Evolutionary conservation across 2,113 vertebrate genomes (phyloP).

Genomic region (Scatophagus argus): DNA sequence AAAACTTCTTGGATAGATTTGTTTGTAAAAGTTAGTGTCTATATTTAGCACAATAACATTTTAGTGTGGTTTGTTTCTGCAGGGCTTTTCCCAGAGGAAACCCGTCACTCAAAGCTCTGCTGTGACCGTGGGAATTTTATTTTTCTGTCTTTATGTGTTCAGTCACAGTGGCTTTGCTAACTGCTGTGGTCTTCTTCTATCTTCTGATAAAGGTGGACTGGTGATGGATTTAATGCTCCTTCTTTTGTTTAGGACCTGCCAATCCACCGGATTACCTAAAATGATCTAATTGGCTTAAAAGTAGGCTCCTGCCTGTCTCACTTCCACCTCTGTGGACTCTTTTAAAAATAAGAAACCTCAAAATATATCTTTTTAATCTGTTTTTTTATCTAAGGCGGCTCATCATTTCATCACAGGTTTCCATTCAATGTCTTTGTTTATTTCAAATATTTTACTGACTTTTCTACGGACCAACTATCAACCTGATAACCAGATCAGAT

Average conservation of each 20-base stretch:
- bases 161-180: not conserved
- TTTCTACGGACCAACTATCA: not conserved
- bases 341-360: too few species aligned
- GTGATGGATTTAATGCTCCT: not conserved
- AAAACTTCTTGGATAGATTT: not conserved
- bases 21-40: conserved; percentile 6
- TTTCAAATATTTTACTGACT: not conserved
- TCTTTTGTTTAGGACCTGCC: not conserved
- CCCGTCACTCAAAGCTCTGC: conserved; percentile 23
- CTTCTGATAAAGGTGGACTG: not conserved
- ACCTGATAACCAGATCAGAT: too few species aligned
- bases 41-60: not conserved
- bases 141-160: not conserved
- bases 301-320: too few species aligned
- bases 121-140: not conserved
- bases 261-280: not conserved
- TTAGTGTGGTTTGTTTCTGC: conserved; percentile 42
- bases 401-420: too few species aligned
- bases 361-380: too few species aligned
- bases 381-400: too few species aligned
- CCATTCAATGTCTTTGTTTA: not conserved
- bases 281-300: not conserved
- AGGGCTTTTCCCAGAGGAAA: conserved; percentile 22
- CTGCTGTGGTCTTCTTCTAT: not conserved
- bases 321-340: too few species aligned